phyloP scores from a whole-genome alignment of 2,113 vertebrate species.

The Mionectes macconnelli region DNA sequence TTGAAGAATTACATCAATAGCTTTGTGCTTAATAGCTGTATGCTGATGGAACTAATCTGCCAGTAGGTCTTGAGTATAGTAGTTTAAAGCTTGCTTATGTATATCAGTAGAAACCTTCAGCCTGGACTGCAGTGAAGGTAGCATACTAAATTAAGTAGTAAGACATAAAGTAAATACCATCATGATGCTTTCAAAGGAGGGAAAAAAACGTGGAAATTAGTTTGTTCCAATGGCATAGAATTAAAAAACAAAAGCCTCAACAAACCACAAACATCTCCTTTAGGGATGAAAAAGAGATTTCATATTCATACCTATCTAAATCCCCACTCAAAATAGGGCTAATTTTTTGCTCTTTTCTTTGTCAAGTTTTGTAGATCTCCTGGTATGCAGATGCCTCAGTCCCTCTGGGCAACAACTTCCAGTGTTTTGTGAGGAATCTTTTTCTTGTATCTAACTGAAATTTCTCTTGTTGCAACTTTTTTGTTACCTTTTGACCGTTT shows the following conservation, averaged over 20 bases:
- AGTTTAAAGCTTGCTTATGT: neutral
- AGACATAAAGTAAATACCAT: neutral
- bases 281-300: neutral
- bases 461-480: neutral
- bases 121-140: neutral
- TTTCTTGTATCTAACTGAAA: neutral
- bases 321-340: neutral
- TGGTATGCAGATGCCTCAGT: neutral
- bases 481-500: neutral
- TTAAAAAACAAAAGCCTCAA: neutral
- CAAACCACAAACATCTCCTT: neutral
- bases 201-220: neutral
- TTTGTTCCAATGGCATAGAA: neutral
- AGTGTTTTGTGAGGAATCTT: neutral
- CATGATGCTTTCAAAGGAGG: neutral
- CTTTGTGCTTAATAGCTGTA: neutral
- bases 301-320: neutral
- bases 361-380: neutral
- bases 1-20: neutral
- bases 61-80: neutral
- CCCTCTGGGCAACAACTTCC: neutral
- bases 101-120: neutral
- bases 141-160: neutral
- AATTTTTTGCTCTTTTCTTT: neutral
- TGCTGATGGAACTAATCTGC: neutral